Conservation (phyloP, 2,113 vertebrate genomes). For the Gracilinanus agilis region DNA sequence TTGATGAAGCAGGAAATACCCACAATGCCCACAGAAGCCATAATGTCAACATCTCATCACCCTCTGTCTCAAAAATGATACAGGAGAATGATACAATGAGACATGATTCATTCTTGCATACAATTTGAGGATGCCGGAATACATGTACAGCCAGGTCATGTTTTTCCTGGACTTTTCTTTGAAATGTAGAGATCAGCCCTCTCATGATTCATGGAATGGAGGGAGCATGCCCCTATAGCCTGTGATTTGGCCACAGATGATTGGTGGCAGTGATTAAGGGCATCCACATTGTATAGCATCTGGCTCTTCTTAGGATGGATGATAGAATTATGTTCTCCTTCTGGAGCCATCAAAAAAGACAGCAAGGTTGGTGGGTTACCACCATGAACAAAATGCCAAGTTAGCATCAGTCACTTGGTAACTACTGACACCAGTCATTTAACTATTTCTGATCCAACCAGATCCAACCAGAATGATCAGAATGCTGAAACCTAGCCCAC, state of each 20-base stretch:
- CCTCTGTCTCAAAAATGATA: not conserved
- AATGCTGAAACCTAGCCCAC: not conserved
- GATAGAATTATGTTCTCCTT: not conserved
- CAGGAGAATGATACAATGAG: not conserved
- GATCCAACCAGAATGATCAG: too few species aligned
- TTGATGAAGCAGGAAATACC: not conserved
- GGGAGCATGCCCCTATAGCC: not conserved
- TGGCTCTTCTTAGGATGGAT: not conserved
- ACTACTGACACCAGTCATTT: not conserved
- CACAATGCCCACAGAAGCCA: not conserved
- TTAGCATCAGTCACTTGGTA: not conserved
- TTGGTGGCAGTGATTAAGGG: not conserved
- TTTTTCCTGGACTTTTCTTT: not conserved
- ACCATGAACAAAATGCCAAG: not conserved
- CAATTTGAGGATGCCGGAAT: slow-evolving; percentile 44
- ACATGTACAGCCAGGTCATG: not conserved
- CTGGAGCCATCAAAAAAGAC: not conserved
- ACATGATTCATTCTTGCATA: slow-evolving; percentile 3
- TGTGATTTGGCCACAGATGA: not conserved
- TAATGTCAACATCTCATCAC: not conserved
- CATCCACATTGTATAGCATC: not conserved
- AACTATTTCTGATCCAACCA: not conserved
- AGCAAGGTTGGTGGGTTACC: not conserved
- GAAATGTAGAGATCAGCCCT: not conserved
- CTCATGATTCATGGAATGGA: not conserved